Base-by-base conservation (phyloP, 2,888 invertebrate genomes). In the Vannuccia rotundouncinata region DNA sequence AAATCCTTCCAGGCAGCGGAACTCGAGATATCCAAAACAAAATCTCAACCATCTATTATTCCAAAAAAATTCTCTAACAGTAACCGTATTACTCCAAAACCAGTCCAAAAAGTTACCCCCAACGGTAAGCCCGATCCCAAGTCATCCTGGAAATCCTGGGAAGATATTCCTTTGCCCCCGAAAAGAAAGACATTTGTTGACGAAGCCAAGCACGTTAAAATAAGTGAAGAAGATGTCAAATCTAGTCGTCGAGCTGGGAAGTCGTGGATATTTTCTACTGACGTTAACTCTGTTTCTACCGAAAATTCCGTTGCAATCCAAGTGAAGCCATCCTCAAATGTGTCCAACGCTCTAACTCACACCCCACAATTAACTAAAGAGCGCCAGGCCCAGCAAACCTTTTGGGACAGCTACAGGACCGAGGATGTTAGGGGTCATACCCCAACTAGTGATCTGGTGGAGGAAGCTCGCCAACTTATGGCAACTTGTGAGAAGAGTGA, bases 391-490 rank as follows among this genome's bases (percentile, higher is more conserved):
- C 66, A 66, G 66, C 66, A 66, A 27, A 66, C 66, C 2, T 66
- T 66, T 66, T 66, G 66, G 66, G 66, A 66, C 22, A 66, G 66
- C 22, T 66, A 66, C 25, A 17, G 66, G 2, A 66, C 66, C 66
- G 66, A 66, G 25, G 66, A 66, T 2, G 66, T 27, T 22, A 66
- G 5, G 10, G 25, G 66, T 13, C 66, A 66, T 66, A 2, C 66
- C 10, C 66, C 66, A 5, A 66, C 22, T 66, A 66, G 66, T 22
- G 66, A 66, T 13, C 25, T 66, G 22, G 22, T 66, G 5, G 66
- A 17, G 2, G 66, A 66, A 22, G 66, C 66, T 5, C 66, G 66
- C 10, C 10, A n/a, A 27, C 22, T 66, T 5, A 66, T 66, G 66
- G 66, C 66, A 2, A n/a, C n/a, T n/a, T n/a, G n/a, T n/a, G n/a